Base-by-base conservation (phyloP, 2,888 invertebrate species). In the Lasioglossum lativentre region DNA sequence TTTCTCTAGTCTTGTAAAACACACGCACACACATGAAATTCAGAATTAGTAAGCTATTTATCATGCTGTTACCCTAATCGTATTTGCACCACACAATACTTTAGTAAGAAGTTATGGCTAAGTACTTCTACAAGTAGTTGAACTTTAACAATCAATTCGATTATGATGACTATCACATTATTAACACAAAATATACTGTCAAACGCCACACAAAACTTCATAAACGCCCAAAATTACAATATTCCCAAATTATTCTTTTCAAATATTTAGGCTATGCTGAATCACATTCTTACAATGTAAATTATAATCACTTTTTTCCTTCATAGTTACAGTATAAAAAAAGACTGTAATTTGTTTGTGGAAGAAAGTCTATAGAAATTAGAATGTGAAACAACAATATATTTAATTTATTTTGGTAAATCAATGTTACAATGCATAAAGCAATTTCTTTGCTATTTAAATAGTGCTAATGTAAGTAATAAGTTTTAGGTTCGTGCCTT, bases 1-100 rank as follows among this genome's bases (percentile, higher is more conserved):
- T 98, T 95, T 97, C 98, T 95, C 98, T 96, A 92, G 98, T 98
- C 98, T 98, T 96, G 93, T 95, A 95, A 91, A 92, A 90, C 91
- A 93, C 93, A 93, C 92, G 91, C 91, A 91, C 89, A 92, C 88
- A 93, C 91, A 92, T 87, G 91, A 86, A 91, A 90, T 88, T 88
- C 59, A 88, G 81, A 89, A 92, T 90, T 91, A 92, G 91, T 91
- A 91, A 92, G 90, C 90, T 88, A 85, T 89, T 86, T 87, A 83
- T 86, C 94, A 94, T 93, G 93, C 94, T 89, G 90, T 92, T 92
- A 92, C 66, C 82, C 85, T 90, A 87, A 87, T 82, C 81, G 82
- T 88, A 82, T 86, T 83, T 86, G 71, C 81, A 83, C 82, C 78
- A 86, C 80, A 86, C 86, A 74, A 70, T 84, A 86, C 88, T 85